These are phyloP conservation scores for Heliconius nattereri DNA, from an alignment of 1,140 invertebrate genomes.

Conservation along the genomic window DNA sequence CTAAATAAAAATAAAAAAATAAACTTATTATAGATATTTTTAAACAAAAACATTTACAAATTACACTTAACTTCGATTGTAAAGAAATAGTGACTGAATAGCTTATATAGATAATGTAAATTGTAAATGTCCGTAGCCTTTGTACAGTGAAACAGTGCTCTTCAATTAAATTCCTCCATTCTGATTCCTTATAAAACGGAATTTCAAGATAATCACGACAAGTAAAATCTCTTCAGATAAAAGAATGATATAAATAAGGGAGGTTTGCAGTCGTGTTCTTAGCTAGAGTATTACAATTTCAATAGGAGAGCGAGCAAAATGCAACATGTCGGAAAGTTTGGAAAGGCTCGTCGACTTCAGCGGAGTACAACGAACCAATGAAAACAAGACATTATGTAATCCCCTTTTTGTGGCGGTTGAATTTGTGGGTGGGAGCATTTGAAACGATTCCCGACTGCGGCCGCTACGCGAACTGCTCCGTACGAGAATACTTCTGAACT, in stretches of 20 bases:
- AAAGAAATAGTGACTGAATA: background rate
- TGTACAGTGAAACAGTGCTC: constrained; percentile 24
- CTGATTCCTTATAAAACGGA: constrained; percentile 28
- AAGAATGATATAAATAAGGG: constrained; percentile 25
- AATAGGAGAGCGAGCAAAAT: constrained; percentile 18
- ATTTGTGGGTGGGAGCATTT: constrained; percentile 17
- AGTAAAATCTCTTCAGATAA: constrained; percentile 18
- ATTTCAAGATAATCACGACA: constrained; percentile 28
- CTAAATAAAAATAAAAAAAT: too few species aligned
- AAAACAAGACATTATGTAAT: constrained; percentile 25
- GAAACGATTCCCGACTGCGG: constrained; percentile 3
- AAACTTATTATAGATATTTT: too few species aligned
- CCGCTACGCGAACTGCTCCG: constrained; percentile 11
- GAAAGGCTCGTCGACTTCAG: constrained; percentile 21
- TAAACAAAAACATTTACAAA: background rate
- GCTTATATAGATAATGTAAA: too few species aligned
- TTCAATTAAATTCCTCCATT: constrained; percentile 31
- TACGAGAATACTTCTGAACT: constrained; percentile 8
- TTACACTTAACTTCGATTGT: background rate
- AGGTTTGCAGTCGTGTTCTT: constrained; percentile 9
- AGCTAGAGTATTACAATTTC: constrained; percentile 6
- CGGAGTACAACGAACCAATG: constrained; percentile 19
- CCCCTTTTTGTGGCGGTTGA: constrained; percentile 26
- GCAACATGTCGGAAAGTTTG: constrained; percentile 28
- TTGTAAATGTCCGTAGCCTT: constrained; percentile 18